Evolutionary conservation across 2,888 invertebrate species (phyloP).

Genomic region (Cheiracanthium punctorium): DNA sequence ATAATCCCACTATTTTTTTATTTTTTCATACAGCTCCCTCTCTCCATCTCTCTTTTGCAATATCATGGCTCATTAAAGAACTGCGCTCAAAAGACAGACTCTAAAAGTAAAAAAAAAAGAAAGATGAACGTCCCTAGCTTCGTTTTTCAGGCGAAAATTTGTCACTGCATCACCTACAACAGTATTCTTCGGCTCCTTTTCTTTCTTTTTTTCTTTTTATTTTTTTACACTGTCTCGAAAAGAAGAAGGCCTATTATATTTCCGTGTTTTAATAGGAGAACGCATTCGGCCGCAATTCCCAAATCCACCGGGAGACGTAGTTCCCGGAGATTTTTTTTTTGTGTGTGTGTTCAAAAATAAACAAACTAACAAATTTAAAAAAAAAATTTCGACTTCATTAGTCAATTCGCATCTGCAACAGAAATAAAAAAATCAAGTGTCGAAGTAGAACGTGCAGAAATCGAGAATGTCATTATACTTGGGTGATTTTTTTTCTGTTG

Average conservation of each 20-base stretch:
- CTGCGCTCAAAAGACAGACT: constrained; percentile 33
- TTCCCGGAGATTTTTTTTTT: constrained; percentile 16
- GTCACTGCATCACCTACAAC: too few relatives aligned
- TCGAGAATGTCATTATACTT: background rate
- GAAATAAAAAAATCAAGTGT: background rate
- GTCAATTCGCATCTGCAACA: constrained; percentile 45
- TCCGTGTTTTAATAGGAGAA: constrained; percentile 46
- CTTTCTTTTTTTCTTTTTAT: constrained; percentile 7
- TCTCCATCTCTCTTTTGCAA: constrained; percentile 23
- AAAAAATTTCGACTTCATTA: constrained; percentile 54
- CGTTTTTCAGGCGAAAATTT: constrained; percentile 15
- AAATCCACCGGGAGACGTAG: constrained; percentile 20
- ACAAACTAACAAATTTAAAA: constrained; percentile 57
- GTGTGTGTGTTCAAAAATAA: background rate
- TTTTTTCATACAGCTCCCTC: too few relatives aligned
- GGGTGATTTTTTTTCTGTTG: background rate
- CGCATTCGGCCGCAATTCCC: constrained; percentile 33
- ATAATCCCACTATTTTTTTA: constrained; percentile 39
- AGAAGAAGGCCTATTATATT: constrained; percentile 46
- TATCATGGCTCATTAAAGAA: constrained; percentile 55
- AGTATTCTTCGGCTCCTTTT: too few relatives aligned
- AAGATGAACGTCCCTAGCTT: background rate
- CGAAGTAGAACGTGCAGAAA: constrained; percentile 38
- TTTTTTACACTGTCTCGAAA: constrained; percentile 18
- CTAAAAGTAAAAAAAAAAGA: constrained; percentile 34